Percentiles rank a stretch among this genome's conserved stretches.
Evolutionary conservation across 2,797 vertebrate genomes (phyloP).

Genomic region (Siniperca obscura): DNA sequence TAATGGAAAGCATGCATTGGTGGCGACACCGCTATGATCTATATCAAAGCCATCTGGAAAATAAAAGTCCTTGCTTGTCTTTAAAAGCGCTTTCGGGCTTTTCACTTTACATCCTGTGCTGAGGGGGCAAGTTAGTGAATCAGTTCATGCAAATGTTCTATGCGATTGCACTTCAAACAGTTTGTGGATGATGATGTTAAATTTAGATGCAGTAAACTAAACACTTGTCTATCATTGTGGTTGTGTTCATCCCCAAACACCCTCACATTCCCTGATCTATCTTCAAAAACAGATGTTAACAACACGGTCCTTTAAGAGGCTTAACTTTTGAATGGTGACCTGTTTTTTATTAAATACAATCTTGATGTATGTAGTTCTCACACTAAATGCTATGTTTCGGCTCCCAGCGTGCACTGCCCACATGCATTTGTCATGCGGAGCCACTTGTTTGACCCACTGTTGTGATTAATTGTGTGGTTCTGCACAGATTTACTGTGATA

Average conservation of each 20-base stretch:
- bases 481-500: slow-evolving; percentile 54
- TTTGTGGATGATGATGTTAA: slow-evolving; percentile 46
- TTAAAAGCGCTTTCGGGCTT: slow-evolving; percentile 51
- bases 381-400: slow-evolving; percentile 40
- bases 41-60: slow-evolving; percentile 79
- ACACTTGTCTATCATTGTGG: slow-evolving; percentile 62
- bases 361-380: slow-evolving; percentile 44
- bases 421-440: slow-evolving; percentile 59
- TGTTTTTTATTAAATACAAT: slow-evolving; percentile 57
- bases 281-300: slow-evolving; percentile 59
- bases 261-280: slow-evolving; percentile 57
- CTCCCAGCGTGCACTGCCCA: slow-evolving; percentile 54
- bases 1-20: slow-evolving; percentile 67
- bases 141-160: slow-evolving; percentile 47
- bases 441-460: slow-evolving; percentile 54
- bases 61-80: slow-evolving; percentile 56
- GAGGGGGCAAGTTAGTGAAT: slow-evolving; percentile 51
- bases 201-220: slow-evolving; percentile 60
- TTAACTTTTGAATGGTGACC: slow-evolving; percentile 23
- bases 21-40: slow-evolving; percentile 65
- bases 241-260: slow-evolving; percentile 44
- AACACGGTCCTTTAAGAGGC: slow-evolving; percentile 12
- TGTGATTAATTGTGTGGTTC: slow-evolving; percentile 65
- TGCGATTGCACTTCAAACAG: slow-evolving; percentile 59
- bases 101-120: slow-evolving; percentile 45